Evolutionary conservation across 2,113 vertebrate genomes (phyloP).

Genomic region (Gulo gulo): DNA sequence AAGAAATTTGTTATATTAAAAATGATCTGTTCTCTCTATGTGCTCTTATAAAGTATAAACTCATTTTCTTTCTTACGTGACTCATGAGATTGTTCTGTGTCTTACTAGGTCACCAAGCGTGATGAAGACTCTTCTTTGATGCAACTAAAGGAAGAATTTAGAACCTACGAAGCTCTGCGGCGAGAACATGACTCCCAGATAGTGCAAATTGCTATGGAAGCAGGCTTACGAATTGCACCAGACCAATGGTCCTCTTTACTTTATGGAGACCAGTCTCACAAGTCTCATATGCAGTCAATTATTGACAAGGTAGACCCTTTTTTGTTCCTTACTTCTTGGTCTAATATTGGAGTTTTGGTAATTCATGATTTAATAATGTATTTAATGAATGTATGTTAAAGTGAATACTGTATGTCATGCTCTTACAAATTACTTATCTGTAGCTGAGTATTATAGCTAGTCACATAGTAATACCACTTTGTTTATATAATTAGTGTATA

Average conservation of each 20-base stretch:
- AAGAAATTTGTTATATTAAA: background rate
- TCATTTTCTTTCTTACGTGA: background rate
- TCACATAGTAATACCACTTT: background rate
- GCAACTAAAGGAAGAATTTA: conserved; percentile 98
- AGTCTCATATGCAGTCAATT: conserved; percentile 99
- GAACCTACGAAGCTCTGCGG: conserved; percentile 95
- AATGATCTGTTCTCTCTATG: background rate
- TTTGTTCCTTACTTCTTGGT: conserved; percentile 23
- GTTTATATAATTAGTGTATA: background rate
- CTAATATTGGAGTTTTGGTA: background rate
- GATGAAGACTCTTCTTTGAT: conserved; percentile 99
- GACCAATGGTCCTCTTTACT: conserved; percentile 99
- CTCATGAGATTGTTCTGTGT: background rate
- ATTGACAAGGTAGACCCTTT: conserved; percentile 95
- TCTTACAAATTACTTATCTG: background rate
- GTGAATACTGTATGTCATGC: background rate
- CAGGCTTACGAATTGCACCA: conserved; percentile 96
- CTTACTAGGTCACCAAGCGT: conserved; percentile 93
- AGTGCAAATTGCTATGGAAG: conserved; percentile 99
- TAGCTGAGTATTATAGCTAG: background rate
- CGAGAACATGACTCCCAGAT: conserved; percentile 99
- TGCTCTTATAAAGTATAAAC: background rate
- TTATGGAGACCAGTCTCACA: conserved; percentile 98
- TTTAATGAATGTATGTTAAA: background rate
- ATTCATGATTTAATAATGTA: background rate